These are phyloP conservation scores for Toxotes jaculatrix DNA, from an alignment of 2,113 vertebrate genomes.

Conservation along the genomic window DNA sequence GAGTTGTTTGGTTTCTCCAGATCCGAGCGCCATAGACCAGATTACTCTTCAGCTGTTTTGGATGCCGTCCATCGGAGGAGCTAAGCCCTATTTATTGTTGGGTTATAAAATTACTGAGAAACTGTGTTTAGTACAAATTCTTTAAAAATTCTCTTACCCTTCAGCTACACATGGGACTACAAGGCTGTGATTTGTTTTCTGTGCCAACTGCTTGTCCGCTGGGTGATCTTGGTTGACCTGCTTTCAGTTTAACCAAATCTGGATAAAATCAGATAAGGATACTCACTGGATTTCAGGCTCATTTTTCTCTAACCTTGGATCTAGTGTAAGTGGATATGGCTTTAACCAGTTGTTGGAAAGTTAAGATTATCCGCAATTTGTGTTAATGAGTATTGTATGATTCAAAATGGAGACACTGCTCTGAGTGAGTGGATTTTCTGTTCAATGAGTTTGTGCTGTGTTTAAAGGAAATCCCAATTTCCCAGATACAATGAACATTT, in stretches of 20 bases:
- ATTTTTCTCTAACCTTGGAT: background rate
- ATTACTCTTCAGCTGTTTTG: slow-evolving; percentile 13
- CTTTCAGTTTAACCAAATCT: background rate
- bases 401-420: background rate
- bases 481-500: slow-evolving; percentile 20
- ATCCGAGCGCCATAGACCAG: background rate
- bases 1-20: slow-evolving; percentile 17
- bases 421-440: background rate
- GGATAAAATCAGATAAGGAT: background rate
- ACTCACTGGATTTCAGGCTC: background rate
- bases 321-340: background rate
- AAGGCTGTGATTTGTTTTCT: background rate
- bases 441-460: background rate
- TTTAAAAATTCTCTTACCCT: background rate
- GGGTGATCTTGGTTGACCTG: background rate
- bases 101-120: background rate
- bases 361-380: background rate
- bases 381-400: background rate
- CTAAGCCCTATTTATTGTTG: slow-evolving; percentile 4
- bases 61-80: background rate
- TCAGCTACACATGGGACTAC: background rate
- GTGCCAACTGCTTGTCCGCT: background rate
- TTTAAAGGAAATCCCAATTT: background rate
- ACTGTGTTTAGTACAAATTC: background rate
- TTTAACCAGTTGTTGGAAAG: background rate